Percentiles rank a stretch among this genome's conserved stretches.
phyloP scores from a whole-genome alignment of 1,140 invertebrate species.

The Dermatophagoides farinae region DNA sequence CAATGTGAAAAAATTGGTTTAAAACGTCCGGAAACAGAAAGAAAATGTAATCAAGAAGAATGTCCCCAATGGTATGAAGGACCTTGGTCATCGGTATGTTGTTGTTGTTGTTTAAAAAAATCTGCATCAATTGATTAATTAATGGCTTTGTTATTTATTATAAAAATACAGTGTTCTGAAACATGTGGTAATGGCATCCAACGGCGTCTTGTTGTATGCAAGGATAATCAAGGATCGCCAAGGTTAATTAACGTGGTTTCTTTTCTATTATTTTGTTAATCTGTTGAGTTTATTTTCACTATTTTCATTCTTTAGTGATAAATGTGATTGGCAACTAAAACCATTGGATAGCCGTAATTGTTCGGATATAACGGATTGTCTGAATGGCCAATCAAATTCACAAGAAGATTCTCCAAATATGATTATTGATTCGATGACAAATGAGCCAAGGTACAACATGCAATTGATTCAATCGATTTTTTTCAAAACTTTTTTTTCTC shows the following conservation, averaged over 20 bases:
- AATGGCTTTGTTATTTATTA: not conserved
- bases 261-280: too few relatives aligned
- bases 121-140: not conserved
- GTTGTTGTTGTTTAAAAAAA: not conserved
- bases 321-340: constrained; percentile 32
- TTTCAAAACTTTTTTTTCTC: constrained; percentile 2
- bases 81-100: constrained; percentile 63
- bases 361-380: not conserved
- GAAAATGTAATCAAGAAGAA: constrained; percentile 54
- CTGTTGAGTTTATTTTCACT: not conserved
- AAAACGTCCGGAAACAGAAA: constrained; percentile 46
- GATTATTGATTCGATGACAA: not conserved
- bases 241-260: constrained; percentile 6
- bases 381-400: constrained; percentile 11
- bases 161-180: constrained; percentile 47
- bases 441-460: constrained; percentile 13
- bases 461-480: not conserved
- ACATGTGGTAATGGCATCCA: constrained; percentile 60
- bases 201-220: constrained; percentile 56
- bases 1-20: constrained; percentile 26
- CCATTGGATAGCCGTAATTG: constrained; percentile 25
- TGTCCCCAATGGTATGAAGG: constrained; percentile 61
- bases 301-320: constrained; percentile 26
- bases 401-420: constrained; percentile 17
- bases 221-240: constrained; percentile 28